Base-by-base conservation (phyloP, 2,113 vertebrate genomes). In the Carettochelys insculpta region DNA sequence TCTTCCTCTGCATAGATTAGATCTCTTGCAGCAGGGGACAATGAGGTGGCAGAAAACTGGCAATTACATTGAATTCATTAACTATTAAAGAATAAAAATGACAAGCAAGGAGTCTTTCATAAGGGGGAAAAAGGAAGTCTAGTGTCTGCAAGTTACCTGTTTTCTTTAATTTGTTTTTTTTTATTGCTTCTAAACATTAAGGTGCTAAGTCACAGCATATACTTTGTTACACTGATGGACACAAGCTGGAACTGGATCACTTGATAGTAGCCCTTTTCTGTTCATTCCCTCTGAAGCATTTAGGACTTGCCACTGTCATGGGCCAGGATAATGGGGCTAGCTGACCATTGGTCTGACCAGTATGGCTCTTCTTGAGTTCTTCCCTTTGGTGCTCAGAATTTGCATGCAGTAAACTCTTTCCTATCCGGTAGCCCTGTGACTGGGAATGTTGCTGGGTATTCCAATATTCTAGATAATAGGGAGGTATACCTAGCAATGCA, bases 11-110 rank as follows among this genome's bases (percentile, higher is more conserved):
- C 96, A 95, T 89, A 97, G 94, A 97, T 95, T 95, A 96, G 96
- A 83, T 96, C 95, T 92, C 95, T 96, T 97, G 93, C 95, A 97
- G 94, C 93, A 95, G 92, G 93, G 94, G 94, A 95, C 88, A 88
- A 85, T 84, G 81, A 84, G 87, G 88, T 92, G 93, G 86, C 85
- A 87, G 92, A 95, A 96, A 96, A 94, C 88, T 94, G 94, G 87
- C 95, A 97, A 93, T 97, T 96, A 95, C 82, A 58, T 82, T 85
- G 93, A 95, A 97, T 95, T 95, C 90, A 95, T 97, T 97, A 97
- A 83, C 90, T 87, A 83, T 93, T 92, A 95, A 89, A 95, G 92
- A 85, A 95, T 90, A 94, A 95, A 96, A 96, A 92, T 93, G 92
- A 93, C 95, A 95, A 45, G 82, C 76, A 87, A 86, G 93, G 80